Base-by-base conservation (phyloP, 2,888 invertebrate species). In the Diarsia brunnea region DNA sequence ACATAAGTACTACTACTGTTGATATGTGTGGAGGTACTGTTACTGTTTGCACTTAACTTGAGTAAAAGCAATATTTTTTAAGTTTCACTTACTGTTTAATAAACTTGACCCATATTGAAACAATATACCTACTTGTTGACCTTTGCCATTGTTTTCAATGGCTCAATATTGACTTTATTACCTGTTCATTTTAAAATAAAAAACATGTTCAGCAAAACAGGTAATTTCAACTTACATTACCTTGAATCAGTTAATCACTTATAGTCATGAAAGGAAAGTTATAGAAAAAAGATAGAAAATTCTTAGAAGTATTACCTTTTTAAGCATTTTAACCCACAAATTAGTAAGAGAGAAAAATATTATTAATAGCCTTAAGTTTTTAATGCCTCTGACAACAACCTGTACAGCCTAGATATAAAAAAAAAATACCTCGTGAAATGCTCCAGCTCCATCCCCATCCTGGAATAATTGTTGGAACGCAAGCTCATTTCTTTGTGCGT, bases 401-500 rank as follows among this genome's bases (percentile, higher is more conserved):
- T 55, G 24, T 10, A 70, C 16, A 75, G 67, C 38, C 55, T 24
- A 49, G 11, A 66, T n/a, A 63, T 68, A 63, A n/a, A 77, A 72
- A 74, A 47, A 61, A 31, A 7, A 85, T 90, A 96, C 96, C 93
- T 94, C 89, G 84, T 91, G 91, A 92, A 94, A 94, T 84, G 90
- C 87, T 89, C 88, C 94, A 93, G 90, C 87, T 89, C 88, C 94
- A 93, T 90, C 89, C 94, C 95, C 96, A 94, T 95, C 91, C 71
- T 92, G 90, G 90, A 96, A 95, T 74, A 96, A 84, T 90, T 96
- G 95, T 88, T 94, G 91, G 91, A 96, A 91, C 69, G 96, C 96
- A 81, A 96, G 91, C 60, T 96, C 96, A 93, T 96, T 96, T 51
- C 95, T 91, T 84, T 96, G 95, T 19, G 94, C 93, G 74, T 96